Evolutionary conservation across 2,113 vertebrate species (phyloP), one percentile per base, ranked within the genome.

Genomic region (Phasianus colchicus): DNA sequence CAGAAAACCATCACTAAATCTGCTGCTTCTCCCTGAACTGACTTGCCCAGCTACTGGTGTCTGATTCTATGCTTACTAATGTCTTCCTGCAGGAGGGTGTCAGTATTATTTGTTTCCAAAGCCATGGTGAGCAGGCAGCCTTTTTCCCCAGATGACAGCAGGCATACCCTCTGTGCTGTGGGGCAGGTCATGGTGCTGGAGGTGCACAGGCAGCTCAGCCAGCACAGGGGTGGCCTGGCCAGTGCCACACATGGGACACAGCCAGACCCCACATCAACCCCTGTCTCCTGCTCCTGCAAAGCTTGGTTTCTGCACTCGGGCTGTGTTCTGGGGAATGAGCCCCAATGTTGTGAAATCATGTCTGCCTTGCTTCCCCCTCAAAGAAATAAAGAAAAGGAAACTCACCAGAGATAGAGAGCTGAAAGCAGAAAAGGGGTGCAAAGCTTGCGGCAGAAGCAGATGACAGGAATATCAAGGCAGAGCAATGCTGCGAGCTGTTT

Each of bases 181-280:
- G 52, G 61, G 42, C 72, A 72, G 43, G 3, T 43, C 10, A 1
- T 3, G 12, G 47, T 7, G 6, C 48, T 1, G 0, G 29, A 63
- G 27, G 10, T 10, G 60, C 21, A 15, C n/a, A 30, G 45, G 24
- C 65, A 1, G 1, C 32, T 43, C 48, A 40, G 50, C 18, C 47
- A 19, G 32, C 13, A 4, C 58, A 43, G 47, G 54, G 47, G 21
- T 6, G 47, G 10, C 29, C 47, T 60, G 85, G 47, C 21, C 3
- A 4, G 32, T 17, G 18, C 25, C 0, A 1, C n/a, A 16, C 21
- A 2, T 0, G 0, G 25, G 21, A 2, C 11, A 11, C n/a, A 75
- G 66, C 47, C 89, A 18, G 19, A 57, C 6, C 40, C 70, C 4
- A 2, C 65, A 19, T 7, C 6, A 3, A 66, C 45, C 16, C 61